Base-by-base conservation (phyloP, 2,113 vertebrate species). In the Shinisaurus crocodilurus region DNA sequence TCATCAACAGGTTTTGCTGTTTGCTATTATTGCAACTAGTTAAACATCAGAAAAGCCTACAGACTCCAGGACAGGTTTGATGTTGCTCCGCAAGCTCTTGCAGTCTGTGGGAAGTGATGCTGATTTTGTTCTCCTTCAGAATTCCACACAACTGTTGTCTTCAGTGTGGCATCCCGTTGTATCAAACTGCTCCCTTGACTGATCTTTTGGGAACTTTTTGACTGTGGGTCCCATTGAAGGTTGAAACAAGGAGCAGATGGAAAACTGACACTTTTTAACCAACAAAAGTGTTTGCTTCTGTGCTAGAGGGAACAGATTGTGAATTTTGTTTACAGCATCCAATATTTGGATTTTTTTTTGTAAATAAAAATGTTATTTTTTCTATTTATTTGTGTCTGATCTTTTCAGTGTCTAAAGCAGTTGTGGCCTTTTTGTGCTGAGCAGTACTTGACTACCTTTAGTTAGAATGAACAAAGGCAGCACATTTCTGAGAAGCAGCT, bases 281-380 rank as follows among this genome's bases (percentile, higher is more conserved):
- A 95, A 91, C 91, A 94, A 95, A 94, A 93, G 91, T 91, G 83
- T 96, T 95, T 93, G 93, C 91, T 96, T 96, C 94, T 95, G 91
- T 92, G 91, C 94, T 96, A 95, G 96, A 97, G 96, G 97, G 96
- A 98, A 97, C 96, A 97, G 97, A 98, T 98, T 98, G 98, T 98
- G 97, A 98, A 98, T 97, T 97, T 98, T 98, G 98, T 98, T 98
- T 98, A 98, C 97, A 97, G 95, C 97, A 97, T 98, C 98, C 98
- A 98, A 98, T 98, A 98, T 98, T 98, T 98, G 98, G 98, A 98
- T 97, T 97, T 97, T 96, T 93, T 96, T 93, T 95, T 97, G 97
- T 98, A 98, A 98, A 98, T 98, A 98, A 98, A 98, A 98, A 97
- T 96, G 97, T 98, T 97, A 97, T 98, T 98, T 98, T 98, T 98